Conservation (phyloP, 2,113 vertebrate genomes). For the Malurus alboscapulatus region DNA sequence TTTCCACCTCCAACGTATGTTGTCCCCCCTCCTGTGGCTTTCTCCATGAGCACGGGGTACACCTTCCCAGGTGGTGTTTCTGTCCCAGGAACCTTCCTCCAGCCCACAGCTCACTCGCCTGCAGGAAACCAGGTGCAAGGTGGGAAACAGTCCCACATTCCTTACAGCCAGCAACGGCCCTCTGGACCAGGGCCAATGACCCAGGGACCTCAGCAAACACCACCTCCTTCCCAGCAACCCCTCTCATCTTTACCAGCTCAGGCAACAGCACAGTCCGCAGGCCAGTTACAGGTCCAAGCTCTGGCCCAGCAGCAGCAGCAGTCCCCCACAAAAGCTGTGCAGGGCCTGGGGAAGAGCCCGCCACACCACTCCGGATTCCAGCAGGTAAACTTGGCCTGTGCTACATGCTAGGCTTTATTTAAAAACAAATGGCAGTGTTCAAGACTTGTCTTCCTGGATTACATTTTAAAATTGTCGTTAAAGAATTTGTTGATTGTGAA, state of each 20-base stretch:
- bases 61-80: conserved; percentile 92
- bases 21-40: conserved; percentile 93
- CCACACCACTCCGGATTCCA: conserved; percentile 90
- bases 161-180: conserved; percentile 98
- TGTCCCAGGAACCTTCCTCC: conserved; percentile 90
- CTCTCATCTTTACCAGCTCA: conserved; percentile 79
- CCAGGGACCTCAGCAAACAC: conserved; percentile 83
- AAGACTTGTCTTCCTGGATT: neutral
- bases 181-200: conserved; percentile 88
- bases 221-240: conserved; percentile 81
- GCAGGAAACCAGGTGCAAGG: conserved; percentile 85
- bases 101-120: conserved; percentile 86
- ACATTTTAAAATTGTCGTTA: neutral
- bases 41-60: conserved; percentile 93
- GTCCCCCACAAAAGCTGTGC: conserved; percentile 87
- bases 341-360: conserved; percentile 89
- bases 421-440: neutral
- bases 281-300: conserved; percentile 88
- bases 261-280: conserved; percentile 83
- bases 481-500: neutral
- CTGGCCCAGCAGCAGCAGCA: conserved; percentile 79
- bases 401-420: neutral
- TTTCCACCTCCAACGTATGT: conserved; percentile 94
- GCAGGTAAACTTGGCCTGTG: conserved; percentile 78
- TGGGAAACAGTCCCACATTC: conserved; percentile 97